These are phyloP conservation scores for Elaphurus davidianus DNA, from an alignment of 2,113 vertebrate genomes.

Conservation along the genomic window DNA sequence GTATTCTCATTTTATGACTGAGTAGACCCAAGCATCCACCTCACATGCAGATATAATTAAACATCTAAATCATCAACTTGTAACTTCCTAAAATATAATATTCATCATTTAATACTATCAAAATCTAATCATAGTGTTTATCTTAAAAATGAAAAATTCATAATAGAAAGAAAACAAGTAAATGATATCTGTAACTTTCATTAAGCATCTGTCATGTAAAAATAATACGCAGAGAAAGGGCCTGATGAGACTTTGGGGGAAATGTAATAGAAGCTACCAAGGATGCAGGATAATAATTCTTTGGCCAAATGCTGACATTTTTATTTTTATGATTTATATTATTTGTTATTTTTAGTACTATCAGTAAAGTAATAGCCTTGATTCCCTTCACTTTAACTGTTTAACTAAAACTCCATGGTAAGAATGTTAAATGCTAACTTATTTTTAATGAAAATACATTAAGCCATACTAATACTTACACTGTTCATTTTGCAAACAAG, in stretches of 20 bases:
- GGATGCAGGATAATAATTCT: neutral
- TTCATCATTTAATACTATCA: slow-evolving; percentile 25
- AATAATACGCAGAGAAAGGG: neutral
- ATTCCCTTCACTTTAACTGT: neutral
- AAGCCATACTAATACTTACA: slow-evolving; percentile 74
- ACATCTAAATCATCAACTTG: neutral
- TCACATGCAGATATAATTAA: slow-evolving; percentile 3
- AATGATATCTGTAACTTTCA: neutral
- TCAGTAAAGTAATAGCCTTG: neutral
- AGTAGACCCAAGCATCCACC: neutral
- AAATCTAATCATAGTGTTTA: slow-evolving; percentile 7
- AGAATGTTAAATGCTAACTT: neutral
- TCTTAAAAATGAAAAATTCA: slow-evolving; percentile 37
- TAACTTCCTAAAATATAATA: slow-evolving; percentile 15
- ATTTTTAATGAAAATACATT: neutral
- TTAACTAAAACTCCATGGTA: neutral
- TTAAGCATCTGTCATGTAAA: neutral
- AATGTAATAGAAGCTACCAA: neutral
- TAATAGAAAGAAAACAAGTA: neutral
- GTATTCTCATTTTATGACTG: slow-evolving; percentile 43
- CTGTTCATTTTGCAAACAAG: slow-evolving; percentile 75
- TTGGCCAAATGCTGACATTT: neutral
- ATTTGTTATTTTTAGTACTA: slow-evolving; percentile 20
- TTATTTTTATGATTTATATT: neutral
- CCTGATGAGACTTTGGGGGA: neutral